Conservation (phyloP, 2,113 vertebrate genomes). For the Pithys albifrons region DNA sequence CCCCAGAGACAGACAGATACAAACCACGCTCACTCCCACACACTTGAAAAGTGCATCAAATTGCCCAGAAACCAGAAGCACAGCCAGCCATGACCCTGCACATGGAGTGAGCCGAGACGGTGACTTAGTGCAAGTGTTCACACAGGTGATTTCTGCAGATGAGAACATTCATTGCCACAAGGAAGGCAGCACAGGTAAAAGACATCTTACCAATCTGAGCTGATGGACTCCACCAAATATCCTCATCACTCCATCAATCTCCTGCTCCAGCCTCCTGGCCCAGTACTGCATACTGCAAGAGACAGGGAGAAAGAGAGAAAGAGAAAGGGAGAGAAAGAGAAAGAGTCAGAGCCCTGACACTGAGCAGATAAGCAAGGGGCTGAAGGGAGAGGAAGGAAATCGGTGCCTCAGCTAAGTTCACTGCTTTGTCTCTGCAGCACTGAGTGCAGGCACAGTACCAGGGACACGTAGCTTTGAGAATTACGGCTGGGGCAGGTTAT, state of each 20-base stretch:
- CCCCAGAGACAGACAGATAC: background rate
- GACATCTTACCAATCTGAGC: slow-evolving; percentile 88
- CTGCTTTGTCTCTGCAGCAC: background rate
- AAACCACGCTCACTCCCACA: background rate
- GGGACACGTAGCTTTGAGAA: background rate
- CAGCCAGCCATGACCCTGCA: background rate
- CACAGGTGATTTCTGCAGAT: background rate
- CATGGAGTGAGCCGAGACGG: background rate
- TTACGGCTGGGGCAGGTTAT: background rate
- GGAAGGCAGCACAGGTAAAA: background rate
- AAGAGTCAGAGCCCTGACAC: slow-evolving; percentile 63
- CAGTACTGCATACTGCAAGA: slow-evolving; percentile 95
- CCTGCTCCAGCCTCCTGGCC: slow-evolving; percentile 95
- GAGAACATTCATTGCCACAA: slow-evolving; percentile 2
- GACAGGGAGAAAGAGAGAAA: background rate
- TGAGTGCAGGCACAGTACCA: background rate
- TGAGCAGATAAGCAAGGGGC: slow-evolving; percentile 34
- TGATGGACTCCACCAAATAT: slow-evolving; percentile 95
- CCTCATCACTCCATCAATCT: slow-evolving; percentile 95
- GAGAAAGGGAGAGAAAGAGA: slow-evolving; percentile 38
- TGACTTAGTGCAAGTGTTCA: background rate
- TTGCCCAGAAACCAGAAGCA: background rate
- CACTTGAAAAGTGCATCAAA: background rate
- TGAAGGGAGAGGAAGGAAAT: slow-evolving; percentile 18
- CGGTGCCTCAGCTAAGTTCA: background rate